These are phyloP conservation scores for Zygothrica quintamaculata DNA, from an alignment of 2,888 invertebrate genomes.

Conservation along the genomic window DNA sequence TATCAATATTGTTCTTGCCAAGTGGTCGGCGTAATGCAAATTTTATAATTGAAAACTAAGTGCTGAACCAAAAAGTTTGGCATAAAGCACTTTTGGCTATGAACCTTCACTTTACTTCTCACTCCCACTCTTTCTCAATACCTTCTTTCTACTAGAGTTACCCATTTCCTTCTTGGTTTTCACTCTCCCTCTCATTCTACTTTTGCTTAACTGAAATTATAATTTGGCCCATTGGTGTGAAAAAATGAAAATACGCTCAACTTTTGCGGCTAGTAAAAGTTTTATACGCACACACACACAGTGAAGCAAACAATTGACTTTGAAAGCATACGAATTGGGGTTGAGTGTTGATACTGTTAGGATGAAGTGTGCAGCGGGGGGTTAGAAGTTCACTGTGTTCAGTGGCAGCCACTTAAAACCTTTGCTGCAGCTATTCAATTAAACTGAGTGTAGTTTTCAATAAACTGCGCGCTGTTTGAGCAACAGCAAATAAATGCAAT, in stretches of 20 bases:
- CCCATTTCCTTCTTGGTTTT: background rate
- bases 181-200: background rate
- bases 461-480: conserved; percentile 68
- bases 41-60: conserved; percentile 79
- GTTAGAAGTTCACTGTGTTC: too few relatives aligned
- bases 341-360: background rate
- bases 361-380: background rate
- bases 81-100: conserved; percentile 60
- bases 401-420: conserved; percentile 48
- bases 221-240: conserved; percentile 70
- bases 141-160: background rate
- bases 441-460: conserved; percentile 79
- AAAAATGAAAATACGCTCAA: conserved; percentile 74
- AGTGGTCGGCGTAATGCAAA: conserved; percentile 68
- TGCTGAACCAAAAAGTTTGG: conserved; percentile 66
- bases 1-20: conserved; percentile 71
- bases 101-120: conserved; percentile 1
- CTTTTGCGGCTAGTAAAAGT: conserved; percentile 65
- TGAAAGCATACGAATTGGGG: conserved; percentile 49
- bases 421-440: conserved; percentile 68
- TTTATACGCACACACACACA: conserved; percentile 27
- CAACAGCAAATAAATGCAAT: conserved; percentile 71
- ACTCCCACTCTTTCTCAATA: background rate
- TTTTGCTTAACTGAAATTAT: conserved; percentile 44
- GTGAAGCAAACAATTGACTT: conserved; percentile 63